These are phyloP conservation scores for Antigone vipio DNA, from an alignment of 2,113 vertebrate species.

Conservation along the genomic window DNA sequence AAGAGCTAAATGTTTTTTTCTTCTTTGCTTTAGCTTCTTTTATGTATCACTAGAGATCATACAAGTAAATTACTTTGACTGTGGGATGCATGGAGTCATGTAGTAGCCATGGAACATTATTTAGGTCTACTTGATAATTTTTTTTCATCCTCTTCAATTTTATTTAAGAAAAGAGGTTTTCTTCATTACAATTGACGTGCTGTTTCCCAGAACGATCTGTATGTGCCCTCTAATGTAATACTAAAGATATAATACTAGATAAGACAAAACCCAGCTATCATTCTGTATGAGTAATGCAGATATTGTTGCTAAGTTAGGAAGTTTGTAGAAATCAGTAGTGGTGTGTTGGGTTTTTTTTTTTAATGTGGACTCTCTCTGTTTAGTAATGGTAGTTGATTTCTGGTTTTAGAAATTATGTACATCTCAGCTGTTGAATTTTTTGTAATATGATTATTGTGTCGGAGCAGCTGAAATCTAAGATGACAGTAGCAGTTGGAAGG, in stretches of 20 bases:
- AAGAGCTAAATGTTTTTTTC: not conserved
- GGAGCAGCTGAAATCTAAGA: not conserved
- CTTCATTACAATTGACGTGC: not conserved
- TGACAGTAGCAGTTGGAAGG: not conserved
- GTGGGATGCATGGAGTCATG: not conserved
- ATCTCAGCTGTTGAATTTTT: not conserved
- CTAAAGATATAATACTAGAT: not conserved
- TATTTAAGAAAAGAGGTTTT: not conserved
- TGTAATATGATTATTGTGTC: not conserved
- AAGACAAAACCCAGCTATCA: not conserved
- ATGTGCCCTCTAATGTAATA: slow-evolving; percentile 28
- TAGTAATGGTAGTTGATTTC: not conserved
- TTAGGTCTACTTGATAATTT: not conserved
- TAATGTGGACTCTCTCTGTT: not conserved
- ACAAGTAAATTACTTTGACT: not conserved
- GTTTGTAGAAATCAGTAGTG: not conserved
- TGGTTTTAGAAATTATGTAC: not conserved
- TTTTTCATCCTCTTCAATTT: not conserved
- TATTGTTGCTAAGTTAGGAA: not conserved
- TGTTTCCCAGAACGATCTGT: slow-evolving; percentile 19
- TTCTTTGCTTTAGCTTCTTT: not conserved
- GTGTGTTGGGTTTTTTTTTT: not conserved
- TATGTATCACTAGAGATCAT: not conserved
- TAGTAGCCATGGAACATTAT: not conserved
- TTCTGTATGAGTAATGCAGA: not conserved